These are phyloP conservation scores for Carpatolechia fugitivella DNA, from an alignment of 2,888 invertebrate species.

Conservation along the genomic window DNA sequence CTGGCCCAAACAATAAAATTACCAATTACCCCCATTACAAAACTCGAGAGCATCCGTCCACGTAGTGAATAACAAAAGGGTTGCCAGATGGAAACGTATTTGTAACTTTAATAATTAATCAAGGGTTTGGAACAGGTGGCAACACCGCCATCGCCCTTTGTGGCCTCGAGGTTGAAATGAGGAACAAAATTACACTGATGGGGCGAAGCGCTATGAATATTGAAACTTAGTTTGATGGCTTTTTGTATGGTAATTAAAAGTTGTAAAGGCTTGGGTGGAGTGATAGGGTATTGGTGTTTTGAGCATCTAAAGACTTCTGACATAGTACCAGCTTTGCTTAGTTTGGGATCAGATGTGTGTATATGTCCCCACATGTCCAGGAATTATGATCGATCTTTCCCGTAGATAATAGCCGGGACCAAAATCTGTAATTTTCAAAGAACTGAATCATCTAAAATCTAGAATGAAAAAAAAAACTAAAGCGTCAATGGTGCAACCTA, in stretches of 20 bases:
- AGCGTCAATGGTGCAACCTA: too few relatives aligned
- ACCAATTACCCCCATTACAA: neutral
- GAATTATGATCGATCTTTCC: too few relatives aligned
- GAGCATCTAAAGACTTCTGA: too few relatives aligned
- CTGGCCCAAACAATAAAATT: neutral
- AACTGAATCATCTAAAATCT: too few relatives aligned
- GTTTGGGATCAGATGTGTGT: too few relatives aligned
- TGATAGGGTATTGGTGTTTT: too few relatives aligned
- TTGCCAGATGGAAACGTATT: slow-evolving; percentile 22
- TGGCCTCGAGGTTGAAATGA: neutral
- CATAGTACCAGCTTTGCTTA: too few relatives aligned
- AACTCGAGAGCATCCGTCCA: neutral
- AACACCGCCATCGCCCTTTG: neutral
- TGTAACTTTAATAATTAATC: slow-evolving; percentile 51
- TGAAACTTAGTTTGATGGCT: neutral
- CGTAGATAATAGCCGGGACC: too few relatives aligned
- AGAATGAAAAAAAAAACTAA: too few relatives aligned
- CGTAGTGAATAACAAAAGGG: neutral
- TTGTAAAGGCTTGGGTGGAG: neutral
- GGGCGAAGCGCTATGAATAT: neutral
- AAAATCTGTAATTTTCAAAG: too few relatives aligned
- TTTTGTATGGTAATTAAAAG: neutral
- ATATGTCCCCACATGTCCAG: too few relatives aligned
- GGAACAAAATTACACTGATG: neutral
- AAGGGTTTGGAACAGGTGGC: slow-evolving; percentile 33